phyloP scores from a whole-genome alignment of 2,113 vertebrate genomes.

The Ictidomys tridecemlineatus region DNA sequence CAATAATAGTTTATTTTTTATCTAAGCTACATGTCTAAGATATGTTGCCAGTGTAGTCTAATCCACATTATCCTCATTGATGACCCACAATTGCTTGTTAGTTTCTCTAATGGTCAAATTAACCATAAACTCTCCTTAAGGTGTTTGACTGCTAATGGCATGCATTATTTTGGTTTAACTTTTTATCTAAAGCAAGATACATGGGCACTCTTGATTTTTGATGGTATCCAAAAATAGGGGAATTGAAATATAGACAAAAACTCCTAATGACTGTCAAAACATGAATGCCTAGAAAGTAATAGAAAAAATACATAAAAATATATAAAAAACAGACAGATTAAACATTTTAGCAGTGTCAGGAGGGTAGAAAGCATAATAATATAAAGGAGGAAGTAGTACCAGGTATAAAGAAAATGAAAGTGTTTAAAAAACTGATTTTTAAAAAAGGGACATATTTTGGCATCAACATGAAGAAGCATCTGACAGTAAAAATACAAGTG shows the following conservation, averaged over 20 bases:
- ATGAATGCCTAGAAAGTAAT: not conserved
- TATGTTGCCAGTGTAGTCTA: not conserved
- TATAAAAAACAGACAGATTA: not conserved
- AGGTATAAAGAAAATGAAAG: conserved; percentile 54
- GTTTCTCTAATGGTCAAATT: not conserved
- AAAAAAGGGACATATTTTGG: conserved; percentile 61
- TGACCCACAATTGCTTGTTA: not conserved
- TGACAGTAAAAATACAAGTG: conserved; percentile 77
- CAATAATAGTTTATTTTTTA: conserved; percentile 8
- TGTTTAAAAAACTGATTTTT: conserved; percentile 45
- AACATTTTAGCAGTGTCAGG: not conserved
- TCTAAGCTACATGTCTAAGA: not conserved
- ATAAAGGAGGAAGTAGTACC: not conserved
- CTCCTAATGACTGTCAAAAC: not conserved
- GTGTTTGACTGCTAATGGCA: not conserved
- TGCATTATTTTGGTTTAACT: not conserved
- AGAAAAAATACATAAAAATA: not conserved
- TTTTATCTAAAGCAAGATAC: not conserved
- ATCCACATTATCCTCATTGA: not conserved
- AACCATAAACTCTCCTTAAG: not conserved
- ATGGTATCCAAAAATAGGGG: not conserved
- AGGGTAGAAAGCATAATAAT: not conserved
- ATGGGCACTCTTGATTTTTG: not conserved
- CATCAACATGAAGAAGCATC: conserved; percentile 63
- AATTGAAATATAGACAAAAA: not conserved